These are phyloP conservation scores for Pogona vitticeps DNA, from an alignment of 2,113 vertebrate species.

Conservation along the genomic window DNA sequence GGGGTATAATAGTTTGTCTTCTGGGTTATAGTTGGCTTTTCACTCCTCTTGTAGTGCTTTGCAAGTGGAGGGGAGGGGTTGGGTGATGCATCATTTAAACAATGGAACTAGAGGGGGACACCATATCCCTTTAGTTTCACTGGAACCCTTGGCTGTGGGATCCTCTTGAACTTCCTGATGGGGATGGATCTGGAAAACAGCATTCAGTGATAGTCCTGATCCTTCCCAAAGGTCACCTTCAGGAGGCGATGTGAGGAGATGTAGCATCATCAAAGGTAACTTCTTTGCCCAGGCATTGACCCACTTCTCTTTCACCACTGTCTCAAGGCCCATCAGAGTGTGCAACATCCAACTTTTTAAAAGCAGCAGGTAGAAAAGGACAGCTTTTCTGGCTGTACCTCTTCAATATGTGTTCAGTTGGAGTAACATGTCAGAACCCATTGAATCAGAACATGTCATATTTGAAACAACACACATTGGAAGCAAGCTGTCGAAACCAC, in stretches of 20 bases:
- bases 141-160: not conserved
- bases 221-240: not conserved
- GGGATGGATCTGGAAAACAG: not conserved
- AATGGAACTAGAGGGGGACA: not conserved
- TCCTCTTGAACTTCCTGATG: not conserved
- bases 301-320: not conserved
- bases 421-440: slow-evolving; percentile 8
- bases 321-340: not conserved
- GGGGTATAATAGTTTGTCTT: too few relatives aligned
- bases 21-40: too few relatives aligned
- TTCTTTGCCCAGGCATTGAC: not conserved
- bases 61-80: not conserved
- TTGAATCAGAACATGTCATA: not conserved
- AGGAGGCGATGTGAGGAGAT: not conserved
- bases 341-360: not conserved
- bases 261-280: not conserved
- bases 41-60: too few relatives aligned
- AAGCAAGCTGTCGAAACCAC: slow-evolving; percentile 14
- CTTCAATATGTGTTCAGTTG: not conserved
- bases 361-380: not conserved
- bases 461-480: slow-evolving; percentile 2
- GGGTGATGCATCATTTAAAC: too few relatives aligned
- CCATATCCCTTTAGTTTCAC: not conserved
- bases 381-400: not conserved
- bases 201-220: not conserved